A percentile compares a stretch with the other conserved stretches of the same genome.
Evolutionary conservation across 2,797 vertebrate genomes (phyloP).

Genomic region (Crocidura indochinensis): DNA sequence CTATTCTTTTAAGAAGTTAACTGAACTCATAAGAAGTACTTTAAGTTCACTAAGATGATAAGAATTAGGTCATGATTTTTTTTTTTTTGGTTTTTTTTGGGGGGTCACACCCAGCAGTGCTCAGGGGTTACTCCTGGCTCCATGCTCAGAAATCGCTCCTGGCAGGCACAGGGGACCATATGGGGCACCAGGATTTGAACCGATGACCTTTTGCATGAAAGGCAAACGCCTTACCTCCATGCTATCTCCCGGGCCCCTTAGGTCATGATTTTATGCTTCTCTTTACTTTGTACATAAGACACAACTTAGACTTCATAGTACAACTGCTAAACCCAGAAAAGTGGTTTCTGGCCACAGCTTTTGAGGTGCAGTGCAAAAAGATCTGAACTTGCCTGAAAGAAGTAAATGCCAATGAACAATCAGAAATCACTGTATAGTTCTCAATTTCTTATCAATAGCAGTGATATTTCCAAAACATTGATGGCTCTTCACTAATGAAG

Average conservation of each 20-base stretch:
- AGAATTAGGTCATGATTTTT: slow-evolving; percentile 45
- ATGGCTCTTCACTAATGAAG: slow-evolving; percentile 64
- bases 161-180: too few relatives aligned
- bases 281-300: slow-evolving; percentile 35
- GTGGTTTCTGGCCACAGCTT: slow-evolving; percentile 24
- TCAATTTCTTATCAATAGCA: slow-evolving; percentile 74
- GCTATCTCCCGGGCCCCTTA: too few relatives aligned
- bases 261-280: slow-evolving; percentile 23
- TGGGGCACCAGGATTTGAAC: too few relatives aligned
- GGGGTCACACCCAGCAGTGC: too few relatives aligned
- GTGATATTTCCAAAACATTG: slow-evolving; percentile 57
- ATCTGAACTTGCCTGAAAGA: slow-evolving; percentile 44
- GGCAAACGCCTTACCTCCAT: too few relatives aligned
- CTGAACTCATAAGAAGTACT: slow-evolving; percentile 37
- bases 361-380: slow-evolving; percentile 9
- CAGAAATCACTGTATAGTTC: slow-evolving; percentile 75
- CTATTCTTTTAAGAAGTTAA: slow-evolving; percentile 64
- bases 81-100: too few relatives aligned
- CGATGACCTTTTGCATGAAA: too few relatives aligned
- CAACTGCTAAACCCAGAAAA: slow-evolving; percentile 27
- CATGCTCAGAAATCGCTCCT: too few relatives aligned
- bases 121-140: too few relatives aligned
- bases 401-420: slow-evolving; percentile 71
- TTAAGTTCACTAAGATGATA: slow-evolving; percentile 37
- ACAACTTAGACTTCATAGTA: slow-evolving; percentile 59